Evolutionary conservation across 1,140 invertebrate species (phyloP), one percentile per base, ranked within the genome.

Genomic region (Pteromalus puparum): DNA sequence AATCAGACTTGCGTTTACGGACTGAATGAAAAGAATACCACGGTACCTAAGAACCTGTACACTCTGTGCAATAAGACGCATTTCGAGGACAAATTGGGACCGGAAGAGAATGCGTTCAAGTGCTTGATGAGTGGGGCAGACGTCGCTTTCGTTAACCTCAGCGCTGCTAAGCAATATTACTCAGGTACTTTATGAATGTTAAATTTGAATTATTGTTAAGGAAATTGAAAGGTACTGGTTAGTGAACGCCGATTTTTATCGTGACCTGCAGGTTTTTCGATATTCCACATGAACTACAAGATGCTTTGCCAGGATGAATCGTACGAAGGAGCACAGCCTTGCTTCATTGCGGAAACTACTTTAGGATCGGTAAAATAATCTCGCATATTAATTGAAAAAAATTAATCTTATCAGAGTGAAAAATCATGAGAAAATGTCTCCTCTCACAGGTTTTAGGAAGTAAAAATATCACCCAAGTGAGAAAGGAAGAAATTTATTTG

Each of bases 121-220:
- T 98, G 97, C 90, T 93, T 99, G 12, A 94, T 95, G 89, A 95
- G 95, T 24, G 94, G 93, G 28, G 97, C 95, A 34, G 97, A 99
- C 90, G 97, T 99, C 0, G 97, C 97, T 0, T 98, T 99, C 90
- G 93, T 98, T 1, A 96, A 96, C 81, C 93, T 95, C 81, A 95
- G 95, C 72, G 95, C 95, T 5, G 95, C 96, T 12, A 88, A 89
- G 65, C 94, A 95, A 72, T 95, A 96, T 89, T 95, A 95, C 84
- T 90, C 93, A 87, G 93, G 94, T 94, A 92, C 87, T 9, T 48
- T 5, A 9, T 9, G 2, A 5, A 13, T 46, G 46, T 7, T 18
- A n/a, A 61, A 7, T 21, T 61, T 0, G n/a, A 7, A 21, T 61
- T n/a, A 18, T 61, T 1, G 5, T 21, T 61, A 5, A 34, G 30